Base-by-base conservation (phyloP, 2,888 invertebrate genomes). In the Parnassius smintheus region DNA sequence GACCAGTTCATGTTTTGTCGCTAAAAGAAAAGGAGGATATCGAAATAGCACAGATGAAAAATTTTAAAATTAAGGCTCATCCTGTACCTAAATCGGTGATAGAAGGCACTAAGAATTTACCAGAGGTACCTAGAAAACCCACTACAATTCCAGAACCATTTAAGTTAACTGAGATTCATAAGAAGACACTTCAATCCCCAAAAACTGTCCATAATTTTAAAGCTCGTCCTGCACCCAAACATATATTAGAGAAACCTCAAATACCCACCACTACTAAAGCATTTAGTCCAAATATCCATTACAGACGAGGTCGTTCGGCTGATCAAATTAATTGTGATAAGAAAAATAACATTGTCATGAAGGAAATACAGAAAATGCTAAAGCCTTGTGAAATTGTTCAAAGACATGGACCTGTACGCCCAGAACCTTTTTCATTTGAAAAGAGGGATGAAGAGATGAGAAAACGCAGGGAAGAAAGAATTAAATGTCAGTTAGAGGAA, bases 371-470 rank as follows among this genome's bases (percentile, higher is more conserved):
- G 54, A 62, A 44, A 12, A 51, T 59, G 53, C 60, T 64, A 25
- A 61, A 61, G 18, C 48, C 54, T 41, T 51, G 63, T 49, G 62
- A 55, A 2, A 72, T 68, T 51, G 61, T 63, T 50, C 73, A 70
- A 4, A 76, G 83, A 48, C 74, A 72, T 18, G 89, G 89, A 1
- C 86, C 86, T 9, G 18, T 86, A 0, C 75, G 76, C 57, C 82
- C 83, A 7, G 86, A 86, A 66, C 95, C 95, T 12, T 96, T 96
- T 74, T 95, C 95, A 68, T 96, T 96, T 85, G 95, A 95, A 64
- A 87, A 93, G 61, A 82, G 95, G 12, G 93, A 95, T 77, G 93
- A 93, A 73, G 83, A 92, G 62, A 72, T 93, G 41, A 85, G 89
- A 58, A 85, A 88, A 51, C 93, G 92, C 61, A 94, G 93, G 68